Evolutionary conservation across 2,113 vertebrate species (phyloP).

Genomic region (Otolemur garnettii): DNA sequence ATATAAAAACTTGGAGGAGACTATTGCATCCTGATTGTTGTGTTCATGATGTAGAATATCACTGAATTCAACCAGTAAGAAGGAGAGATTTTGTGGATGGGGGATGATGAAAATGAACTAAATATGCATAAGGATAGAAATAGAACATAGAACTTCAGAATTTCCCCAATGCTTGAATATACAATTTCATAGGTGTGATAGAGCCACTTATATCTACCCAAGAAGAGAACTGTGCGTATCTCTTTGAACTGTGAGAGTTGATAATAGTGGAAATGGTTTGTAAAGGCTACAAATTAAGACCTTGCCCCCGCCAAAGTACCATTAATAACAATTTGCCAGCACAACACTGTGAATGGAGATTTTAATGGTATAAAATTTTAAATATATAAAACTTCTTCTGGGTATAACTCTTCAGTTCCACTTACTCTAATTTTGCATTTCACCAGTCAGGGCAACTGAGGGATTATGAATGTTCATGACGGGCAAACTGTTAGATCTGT

Average conservation of each 20-base stretch:
- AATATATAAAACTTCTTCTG: background rate
- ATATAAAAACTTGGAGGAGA: background rate
- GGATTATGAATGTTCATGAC: background rate
- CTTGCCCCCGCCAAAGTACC: background rate
- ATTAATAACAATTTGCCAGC: slow-evolving; percentile 19
- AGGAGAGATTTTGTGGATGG: background rate
- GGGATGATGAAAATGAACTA: background rate
- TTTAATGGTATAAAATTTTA: background rate
- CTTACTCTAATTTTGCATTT: slow-evolving; percentile 3
- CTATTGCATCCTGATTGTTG: background rate
- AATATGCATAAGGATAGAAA: background rate
- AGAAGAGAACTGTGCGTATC: background rate
- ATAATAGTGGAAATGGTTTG: background rate
- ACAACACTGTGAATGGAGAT: background rate
- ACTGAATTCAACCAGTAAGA: background rate
- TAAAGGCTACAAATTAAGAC: background rate
- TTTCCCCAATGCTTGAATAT: background rate
- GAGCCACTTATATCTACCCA: background rate
- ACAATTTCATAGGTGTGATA: background rate
- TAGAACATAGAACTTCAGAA: background rate
- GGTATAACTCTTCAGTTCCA: background rate
- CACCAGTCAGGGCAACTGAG: background rate
- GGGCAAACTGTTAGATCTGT: background rate
- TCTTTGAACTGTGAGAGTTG: background rate
- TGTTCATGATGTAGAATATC: background rate